Evolutionary conservation across 1,140 invertebrate genomes (phyloP).

Genomic region (Plectus sambesii): DNA sequence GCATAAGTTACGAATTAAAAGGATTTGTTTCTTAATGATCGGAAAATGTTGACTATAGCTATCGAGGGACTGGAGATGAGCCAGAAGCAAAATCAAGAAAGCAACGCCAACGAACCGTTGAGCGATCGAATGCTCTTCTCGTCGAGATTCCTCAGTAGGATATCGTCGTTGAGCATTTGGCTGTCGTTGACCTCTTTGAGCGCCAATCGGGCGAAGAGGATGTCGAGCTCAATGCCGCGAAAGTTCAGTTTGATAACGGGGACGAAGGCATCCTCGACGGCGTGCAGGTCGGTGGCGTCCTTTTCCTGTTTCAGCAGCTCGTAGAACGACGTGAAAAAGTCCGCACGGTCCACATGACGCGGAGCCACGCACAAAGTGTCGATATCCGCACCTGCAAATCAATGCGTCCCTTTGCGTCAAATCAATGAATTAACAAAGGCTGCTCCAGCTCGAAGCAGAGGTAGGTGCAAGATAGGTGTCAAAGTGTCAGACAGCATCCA

Average conservation of each 20-base stretch:
- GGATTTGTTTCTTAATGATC: slow-evolving; percentile 9
- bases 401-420: neutral
- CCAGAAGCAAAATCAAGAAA: slow-evolving; percentile 6
- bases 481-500: no score
- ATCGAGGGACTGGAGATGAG: slow-evolving; percentile 5
- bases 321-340: slow-evolving; percentile 90
- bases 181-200: slow-evolving; percentile 75
- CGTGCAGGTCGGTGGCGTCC: slow-evolving; percentile 51
- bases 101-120: slow-evolving; percentile 56
- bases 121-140: slow-evolving; percentile 88
- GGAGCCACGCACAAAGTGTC: slow-evolving; percentile 96
- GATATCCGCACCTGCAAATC: slow-evolving; percentile 83
- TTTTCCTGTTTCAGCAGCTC: slow-evolving; percentile 70
- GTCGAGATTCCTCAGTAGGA: slow-evolving; percentile 84
- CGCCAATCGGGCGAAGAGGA: slow-evolving; percentile 84
- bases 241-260: slow-evolving; percentile 99
- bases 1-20: neutral
- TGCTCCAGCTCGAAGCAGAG: no score
- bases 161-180: slow-evolving; percentile 76
- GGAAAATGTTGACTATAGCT: slow-evolving; percentile 5
- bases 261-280: slow-evolving; percentile 96
- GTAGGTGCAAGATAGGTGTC: no score
- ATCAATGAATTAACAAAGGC: neutral
- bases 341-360: slow-evolving; percentile 75
- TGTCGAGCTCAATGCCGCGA: slow-evolving; percentile 83